Evolutionary conservation across 2,888 invertebrate genomes (phyloP).

Genomic region (Cephus spinipes): DNA sequence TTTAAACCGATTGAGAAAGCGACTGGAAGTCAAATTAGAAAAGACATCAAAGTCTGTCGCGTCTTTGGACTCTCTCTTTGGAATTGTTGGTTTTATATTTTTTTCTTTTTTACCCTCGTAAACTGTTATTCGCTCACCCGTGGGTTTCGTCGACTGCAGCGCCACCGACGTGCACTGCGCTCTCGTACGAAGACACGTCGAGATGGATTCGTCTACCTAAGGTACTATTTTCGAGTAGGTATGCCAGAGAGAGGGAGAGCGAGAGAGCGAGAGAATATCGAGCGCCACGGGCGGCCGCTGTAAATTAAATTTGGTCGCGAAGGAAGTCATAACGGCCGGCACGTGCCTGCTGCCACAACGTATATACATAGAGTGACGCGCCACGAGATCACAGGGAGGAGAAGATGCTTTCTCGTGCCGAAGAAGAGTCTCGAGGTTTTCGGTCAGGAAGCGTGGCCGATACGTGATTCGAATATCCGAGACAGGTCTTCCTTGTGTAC

Average conservation of each 20-base stretch:
- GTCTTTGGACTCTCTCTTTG: not conserved
- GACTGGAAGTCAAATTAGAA: not conserved
- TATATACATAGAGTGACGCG: constrained; percentile 23
- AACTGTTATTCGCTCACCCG: not conserved
- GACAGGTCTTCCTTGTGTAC: not conserved
- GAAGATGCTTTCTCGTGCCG: not conserved
- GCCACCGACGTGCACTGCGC: not conserved
- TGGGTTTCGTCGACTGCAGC: not conserved
- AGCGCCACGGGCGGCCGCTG: constrained; percentile 42
- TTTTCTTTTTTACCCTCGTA: not conserved
- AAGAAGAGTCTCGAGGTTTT: constrained; percentile 17
- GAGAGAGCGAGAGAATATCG: constrained; percentile 12
- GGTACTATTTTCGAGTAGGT: constrained; percentile 1
- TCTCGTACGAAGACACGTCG: not conserved
- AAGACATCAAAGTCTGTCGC: not conserved
- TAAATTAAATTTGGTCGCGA: constrained; percentile 53
- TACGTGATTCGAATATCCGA: constrained; percentile 52
- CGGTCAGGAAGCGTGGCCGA: constrained; percentile 54
- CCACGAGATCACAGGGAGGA: not conserved
- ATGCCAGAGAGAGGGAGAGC: not conserved
- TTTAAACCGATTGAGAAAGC: not conserved
- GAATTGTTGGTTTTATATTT: not conserved
- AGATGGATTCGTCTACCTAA: not conserved
- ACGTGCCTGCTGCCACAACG: constrained; percentile 42
- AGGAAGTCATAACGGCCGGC: constrained; percentile 54